phyloP scores from a whole-genome alignment of 92 coral and sea anemone genomes.

The Micromussa lordhowensis region DNA sequence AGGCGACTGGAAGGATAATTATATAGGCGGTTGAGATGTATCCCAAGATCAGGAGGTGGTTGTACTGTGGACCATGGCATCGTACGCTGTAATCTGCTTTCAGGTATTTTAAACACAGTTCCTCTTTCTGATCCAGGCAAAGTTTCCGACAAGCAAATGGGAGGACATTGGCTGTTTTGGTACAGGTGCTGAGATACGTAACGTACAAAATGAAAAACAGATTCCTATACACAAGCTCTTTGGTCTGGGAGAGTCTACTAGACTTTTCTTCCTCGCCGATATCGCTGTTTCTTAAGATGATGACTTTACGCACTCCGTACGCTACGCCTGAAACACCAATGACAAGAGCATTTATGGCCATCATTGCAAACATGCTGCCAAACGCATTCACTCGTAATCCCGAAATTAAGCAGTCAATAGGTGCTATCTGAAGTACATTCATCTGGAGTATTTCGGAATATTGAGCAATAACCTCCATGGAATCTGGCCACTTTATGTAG shows the following conservation, averaged over 20 bases:
- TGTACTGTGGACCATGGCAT: slow-evolving; percentile 1
- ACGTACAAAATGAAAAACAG: too few relatives aligned
- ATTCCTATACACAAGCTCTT: slow-evolving; percentile 13
- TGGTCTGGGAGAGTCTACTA: background rate
- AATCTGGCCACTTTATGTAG: background rate
- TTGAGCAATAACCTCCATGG: background rate
- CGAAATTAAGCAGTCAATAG: background rate
- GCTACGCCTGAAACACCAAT: background rate
- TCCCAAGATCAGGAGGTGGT: background rate
- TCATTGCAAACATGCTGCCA: slow-evolving; percentile 18
- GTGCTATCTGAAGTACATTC: background rate
- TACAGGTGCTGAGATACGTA: slow-evolving; percentile 11
- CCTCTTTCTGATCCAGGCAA: slow-evolving; percentile 8
- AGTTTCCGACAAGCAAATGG: background rate
- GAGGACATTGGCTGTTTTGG: slow-evolving; percentile 1
- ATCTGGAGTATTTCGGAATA: background rate
- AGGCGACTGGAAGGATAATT: background rate
- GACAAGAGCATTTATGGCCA: background rate
- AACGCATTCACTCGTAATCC: slow-evolving; percentile 14
- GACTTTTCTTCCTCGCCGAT: background rate
- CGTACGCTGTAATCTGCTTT: slow-evolving; percentile 12
- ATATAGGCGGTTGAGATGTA: slow-evolving; percentile 9
- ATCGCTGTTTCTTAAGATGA: background rate
- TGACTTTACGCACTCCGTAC: slow-evolving; percentile 10
- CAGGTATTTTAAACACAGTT: slow-evolving; percentile 6